Base-by-base conservation (phyloP, 2,113 vertebrate genomes). In the Ictalurus furcatus region DNA sequence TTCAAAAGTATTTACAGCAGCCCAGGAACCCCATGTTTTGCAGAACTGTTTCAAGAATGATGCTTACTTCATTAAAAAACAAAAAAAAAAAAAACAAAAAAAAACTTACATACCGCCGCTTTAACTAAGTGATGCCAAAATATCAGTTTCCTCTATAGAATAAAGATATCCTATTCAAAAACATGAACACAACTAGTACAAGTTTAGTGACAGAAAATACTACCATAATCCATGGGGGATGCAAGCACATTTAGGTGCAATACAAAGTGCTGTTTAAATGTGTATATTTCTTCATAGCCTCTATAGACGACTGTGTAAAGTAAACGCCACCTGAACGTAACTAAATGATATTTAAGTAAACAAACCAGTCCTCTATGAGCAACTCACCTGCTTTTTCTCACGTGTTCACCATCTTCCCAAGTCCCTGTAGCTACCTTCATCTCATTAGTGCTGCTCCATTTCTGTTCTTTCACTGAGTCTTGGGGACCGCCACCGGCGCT, bases 361-460 rank as follows among this genome's bases (percentile, higher is more conserved):
- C 34, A 61, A 0, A 82, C 37, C 30, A 37, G 4, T 12, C 5
- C 11, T 52, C 28, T 11, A 28, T 17, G 14, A 52, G 44, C 2
- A 37, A 86, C 85, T 8, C 8, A 87, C 85, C 85, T 78, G 58
- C 34, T 74, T 78, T 40, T 54, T 30, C 48, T 87, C 69, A 87
- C 71, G 73, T 61, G 34, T 44, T 78, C 54, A 78, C 23, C 73
- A 87, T 87, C 14, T 12, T 78, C 23, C 14, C 37, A 19, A 59
- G 25, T 54, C 71, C 17, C 13, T 14, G 73, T 25, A 7, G 44
- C 44, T 48, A 3, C n/a, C 13, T 59, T 85, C 28, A 40, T 73
- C 52, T 76, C 54, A 73, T 86, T 56, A 59, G 54, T 37, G 52
- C 52, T 74, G 85, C 67, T 86, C 69, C 54, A 86, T 37, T 58